Evolutionary conservation across 2,888 invertebrate species (phyloP).

Genomic region (Marronus borbonicus): DNA sequence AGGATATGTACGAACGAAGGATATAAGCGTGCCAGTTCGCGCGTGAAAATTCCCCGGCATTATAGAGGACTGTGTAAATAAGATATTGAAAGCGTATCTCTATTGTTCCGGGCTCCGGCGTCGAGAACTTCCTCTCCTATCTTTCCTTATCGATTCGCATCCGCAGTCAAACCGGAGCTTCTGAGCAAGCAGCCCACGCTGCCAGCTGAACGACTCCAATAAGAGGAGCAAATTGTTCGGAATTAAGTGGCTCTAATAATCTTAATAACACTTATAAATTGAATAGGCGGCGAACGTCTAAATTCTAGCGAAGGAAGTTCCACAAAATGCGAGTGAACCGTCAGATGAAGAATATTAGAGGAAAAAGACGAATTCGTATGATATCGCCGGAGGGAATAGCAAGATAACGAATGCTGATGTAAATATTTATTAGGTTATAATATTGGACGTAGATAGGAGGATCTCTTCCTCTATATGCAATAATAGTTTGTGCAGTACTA

Average conservation of each 20-base stretch:
- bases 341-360: not conserved
- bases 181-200: conserved; percentile 33
- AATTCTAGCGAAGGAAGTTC: conserved; percentile 21
- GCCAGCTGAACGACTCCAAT: conserved; percentile 37
- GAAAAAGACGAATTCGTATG: not conserved
- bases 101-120: conserved; percentile 41
- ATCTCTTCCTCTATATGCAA: not conserved
- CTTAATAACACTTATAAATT: conserved; percentile 45
- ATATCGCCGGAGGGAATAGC: conserved; percentile 2
- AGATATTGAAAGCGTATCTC: conserved; percentile 47
- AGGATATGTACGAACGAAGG: conserved; percentile 17
- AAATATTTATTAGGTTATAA: conserved; percentile 3
- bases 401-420: not conserved
- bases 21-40: conserved; percentile 33
- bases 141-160: conserved; percentile 41
- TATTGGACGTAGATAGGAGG: not conserved
- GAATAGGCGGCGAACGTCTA: conserved; percentile 29
- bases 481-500: too few relatives aligned
- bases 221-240: conserved; percentile 45
- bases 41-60: conserved; percentile 44
- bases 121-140: conserved; percentile 44
- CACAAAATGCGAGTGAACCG: not conserved
- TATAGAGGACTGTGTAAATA: conserved; percentile 44
- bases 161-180: conserved; percentile 36
- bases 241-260: conserved; percentile 46